Conservation (phyloP, 2,797 vertebrate species). For the Cyprinella venusta region DNA sequence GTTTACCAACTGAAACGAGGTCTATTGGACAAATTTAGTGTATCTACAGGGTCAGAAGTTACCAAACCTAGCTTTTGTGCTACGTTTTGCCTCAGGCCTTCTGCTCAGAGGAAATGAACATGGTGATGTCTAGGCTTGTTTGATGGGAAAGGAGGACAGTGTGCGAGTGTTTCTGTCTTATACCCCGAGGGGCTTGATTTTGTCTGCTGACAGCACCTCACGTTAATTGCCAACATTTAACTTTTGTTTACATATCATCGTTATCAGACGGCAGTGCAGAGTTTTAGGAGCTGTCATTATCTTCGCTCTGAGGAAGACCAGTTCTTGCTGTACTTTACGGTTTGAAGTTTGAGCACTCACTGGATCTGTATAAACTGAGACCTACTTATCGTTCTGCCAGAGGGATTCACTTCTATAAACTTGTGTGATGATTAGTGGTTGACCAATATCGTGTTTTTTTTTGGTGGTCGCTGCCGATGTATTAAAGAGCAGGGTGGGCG, state of each 20-base stretch:
- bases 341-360: not conserved
- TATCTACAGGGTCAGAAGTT: not conserved
- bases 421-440: not conserved
- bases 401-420: not conserved
- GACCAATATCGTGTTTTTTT: not conserved
- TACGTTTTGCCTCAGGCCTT: not conserved
- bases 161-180: not conserved
- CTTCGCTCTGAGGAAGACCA: slow-evolving; percentile 28
- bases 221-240: slow-evolving; percentile 6
- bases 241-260: slow-evolving; percentile 21
- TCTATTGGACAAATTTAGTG: not conserved
- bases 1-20: no score
- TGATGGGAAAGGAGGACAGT: not conserved
- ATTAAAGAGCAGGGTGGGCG: not conserved
- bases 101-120: not conserved
- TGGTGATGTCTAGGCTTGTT: slow-evolving; percentile 5
- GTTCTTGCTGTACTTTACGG: not conserved
- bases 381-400: not conserved
- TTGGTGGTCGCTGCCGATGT: not conserved
- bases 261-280: not conserved
- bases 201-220: slow-evolving; percentile 4
- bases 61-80: not conserved
- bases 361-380: not conserved
- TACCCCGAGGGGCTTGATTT: not conserved
- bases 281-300: slow-evolving; percentile 9